Evolutionary conservation across 2,888 invertebrate species (phyloP), one percentile per base, ranked within the genome.

Genomic region (Himalopsyche kuldschensis): DNA sequence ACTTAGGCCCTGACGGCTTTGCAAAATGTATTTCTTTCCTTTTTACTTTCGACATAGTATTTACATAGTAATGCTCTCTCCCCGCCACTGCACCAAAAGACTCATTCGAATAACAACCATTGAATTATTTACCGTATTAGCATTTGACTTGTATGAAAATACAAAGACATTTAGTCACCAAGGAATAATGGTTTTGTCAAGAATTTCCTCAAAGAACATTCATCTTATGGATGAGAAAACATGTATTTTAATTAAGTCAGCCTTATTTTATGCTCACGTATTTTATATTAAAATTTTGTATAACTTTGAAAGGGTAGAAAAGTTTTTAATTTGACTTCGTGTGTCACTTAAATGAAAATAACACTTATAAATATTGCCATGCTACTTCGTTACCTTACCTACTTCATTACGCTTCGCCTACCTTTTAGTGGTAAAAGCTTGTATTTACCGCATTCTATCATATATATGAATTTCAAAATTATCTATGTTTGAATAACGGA

Each of bases 111-210:
- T 69, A 69, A 69, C 69, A 27, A 27, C 27, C 69, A 69, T 69
- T 69, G 69, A 69, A 69, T 69, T 69, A 69, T 69, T 69, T 69
- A 69, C 69, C 69, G 69, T 69, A 69, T 69, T 69, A 69, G 27
- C 69, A 69, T 69, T 69, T 69, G 69, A 69, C 69, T 69, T 69
- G 69, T 69, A 69, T 69, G 69, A 69, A 69, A 69, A 69, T 69
- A 69, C 69, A 69, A 69, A 69, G 69, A 69, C 69, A 11, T 69
- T 69, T 27, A 69, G 69, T 69, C 69, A 69, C 69, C 69, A 27
- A 69, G 69, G 30, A 69, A 27, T 69, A 69, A 69, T 69, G 69
- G 69, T 69, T 69, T 69, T 69, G 69, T 69, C 69, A 27, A 69
- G 69, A 69, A 69, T 69, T 69, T 69, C 20, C 69, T 69, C 69